Percentiles rank a stretch among this genome's conserved stretches.
phyloP scores from a whole-genome alignment of 2,888 invertebrate genomes.

The Perizoma flavofasciatum region DNA sequence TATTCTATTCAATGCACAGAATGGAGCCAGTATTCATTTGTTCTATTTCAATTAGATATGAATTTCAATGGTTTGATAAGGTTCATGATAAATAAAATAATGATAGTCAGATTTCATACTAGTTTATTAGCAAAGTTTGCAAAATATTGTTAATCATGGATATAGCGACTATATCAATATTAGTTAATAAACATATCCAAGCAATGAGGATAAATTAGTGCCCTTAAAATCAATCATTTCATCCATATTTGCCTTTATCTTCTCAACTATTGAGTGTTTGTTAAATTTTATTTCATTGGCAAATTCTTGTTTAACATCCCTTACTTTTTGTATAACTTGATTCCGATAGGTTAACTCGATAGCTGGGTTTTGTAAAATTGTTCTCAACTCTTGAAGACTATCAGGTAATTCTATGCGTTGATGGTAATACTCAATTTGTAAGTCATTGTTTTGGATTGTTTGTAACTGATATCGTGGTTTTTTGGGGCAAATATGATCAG shows the following conservation, averaged over 20 bases:
- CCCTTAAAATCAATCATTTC: constrained; percentile 67
- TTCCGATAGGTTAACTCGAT: constrained; percentile 53
- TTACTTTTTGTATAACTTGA: constrained; percentile 62
- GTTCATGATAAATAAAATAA: too few relatives aligned
- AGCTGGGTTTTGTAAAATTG: constrained; percentile 53
- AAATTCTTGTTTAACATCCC: constrained; percentile 52
- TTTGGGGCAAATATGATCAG: constrained; percentile 62
- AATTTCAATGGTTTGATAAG: too few relatives aligned
- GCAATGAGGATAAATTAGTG: constrained; percentile 60
- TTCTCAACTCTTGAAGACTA: constrained; percentile 50
- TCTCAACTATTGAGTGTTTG: constrained; percentile 56
- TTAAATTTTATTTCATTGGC: constrained; percentile 59
- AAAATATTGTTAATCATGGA: neutral
- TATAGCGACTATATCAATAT: constrained; percentile 6
- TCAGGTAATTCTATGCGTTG: constrained; percentile 53
- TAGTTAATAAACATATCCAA: constrained; percentile 56
- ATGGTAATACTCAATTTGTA: constrained; percentile 58
- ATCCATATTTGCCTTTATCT: constrained; percentile 59
- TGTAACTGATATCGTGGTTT: constrained; percentile 38
- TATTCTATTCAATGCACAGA: too few relatives aligned
- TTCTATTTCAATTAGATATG: too few relatives aligned
- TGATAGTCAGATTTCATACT: too few relatives aligned
- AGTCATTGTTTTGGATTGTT: constrained; percentile 30
- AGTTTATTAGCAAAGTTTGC: too few relatives aligned
- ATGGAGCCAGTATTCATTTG: too few relatives aligned